phyloP scores from a whole-genome alignment of 2,888 invertebrate species.

The Chrysopilus asiliformis region DNA sequence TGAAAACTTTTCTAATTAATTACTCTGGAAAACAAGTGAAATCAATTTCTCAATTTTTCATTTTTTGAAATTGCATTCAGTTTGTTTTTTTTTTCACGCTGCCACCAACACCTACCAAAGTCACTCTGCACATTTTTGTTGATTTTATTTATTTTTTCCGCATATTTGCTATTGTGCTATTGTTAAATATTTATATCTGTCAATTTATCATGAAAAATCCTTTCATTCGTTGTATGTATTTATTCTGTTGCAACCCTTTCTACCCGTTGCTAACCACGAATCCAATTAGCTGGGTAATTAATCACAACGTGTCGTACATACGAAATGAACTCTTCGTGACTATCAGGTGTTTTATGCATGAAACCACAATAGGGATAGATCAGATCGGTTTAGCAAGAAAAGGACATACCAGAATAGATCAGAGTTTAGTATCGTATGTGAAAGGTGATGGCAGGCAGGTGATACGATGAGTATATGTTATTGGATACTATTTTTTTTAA shows the following conservation, averaged over 20 bases:
- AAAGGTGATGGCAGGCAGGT: too few species aligned
- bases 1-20: too few species aligned
- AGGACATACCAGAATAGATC: background rate
- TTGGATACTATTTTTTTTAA: too few species aligned
- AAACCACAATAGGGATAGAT: slow-evolving; percentile 1
- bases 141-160: too few species aligned
- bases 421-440: too few species aligned
- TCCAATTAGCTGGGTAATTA: slow-evolving; percentile 23
- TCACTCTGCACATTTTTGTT: too few species aligned
- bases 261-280: slow-evolving; percentile 2
- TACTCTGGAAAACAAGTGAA: too few species aligned
- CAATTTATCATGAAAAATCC: background rate
- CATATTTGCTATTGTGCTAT: background rate
- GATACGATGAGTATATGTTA: too few species aligned
- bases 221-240: background rate
- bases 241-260: background rate
- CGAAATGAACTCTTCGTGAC: slow-evolving; percentile 18
- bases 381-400: slow-evolving; percentile 1
- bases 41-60: too few species aligned
- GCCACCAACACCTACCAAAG: too few species aligned
- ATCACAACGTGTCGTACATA: slow-evolving; percentile 27
- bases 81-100: too few species aligned
- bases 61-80: too few species aligned
- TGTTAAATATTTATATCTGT: background rate
- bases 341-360: slow-evolving; percentile 1